A percentile compares a stretch with the other conserved stretches of the same genome.
These are phyloP conservation scores for Aptenodytes patagonicus DNA, from an alignment of 2,113 vertebrate species.

Conservation along the genomic window DNA sequence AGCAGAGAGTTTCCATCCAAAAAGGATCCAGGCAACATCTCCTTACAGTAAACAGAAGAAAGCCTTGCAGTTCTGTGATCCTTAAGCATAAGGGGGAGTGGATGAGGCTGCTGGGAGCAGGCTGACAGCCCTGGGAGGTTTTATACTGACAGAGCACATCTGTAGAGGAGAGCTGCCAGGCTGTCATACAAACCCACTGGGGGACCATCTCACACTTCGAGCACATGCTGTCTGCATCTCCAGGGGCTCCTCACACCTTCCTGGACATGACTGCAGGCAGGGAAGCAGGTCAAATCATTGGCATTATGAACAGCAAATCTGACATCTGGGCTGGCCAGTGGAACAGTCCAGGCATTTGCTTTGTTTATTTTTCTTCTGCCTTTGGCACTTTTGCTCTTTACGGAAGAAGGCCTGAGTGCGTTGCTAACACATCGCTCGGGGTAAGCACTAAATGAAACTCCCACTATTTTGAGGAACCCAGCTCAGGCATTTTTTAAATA, in stretches of 20 bases:
- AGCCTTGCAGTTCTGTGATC: slow-evolving; percentile 21
- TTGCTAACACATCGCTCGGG: slow-evolving; percentile 5
- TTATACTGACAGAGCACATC: slow-evolving; percentile 45
- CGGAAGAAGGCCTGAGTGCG: background rate
- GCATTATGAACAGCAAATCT: slow-evolving; percentile 2
- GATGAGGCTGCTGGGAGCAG: slow-evolving; percentile 21
- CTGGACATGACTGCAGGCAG: background rate
- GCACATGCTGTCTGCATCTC: background rate
- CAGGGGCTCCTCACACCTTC: slow-evolving; percentile 23
- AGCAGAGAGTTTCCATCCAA: slow-evolving; percentile 44
- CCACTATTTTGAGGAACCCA: slow-evolving; percentile 22
- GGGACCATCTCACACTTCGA: background rate
- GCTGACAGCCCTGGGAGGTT: slow-evolving; percentile 25
- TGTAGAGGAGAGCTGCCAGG: slow-evolving; percentile 31
- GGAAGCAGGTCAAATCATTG: background rate
- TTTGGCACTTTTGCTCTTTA: slow-evolving; percentile 3
- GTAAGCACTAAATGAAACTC: background rate
- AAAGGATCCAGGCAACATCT: slow-evolving; percentile 60
- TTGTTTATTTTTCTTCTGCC: slow-evolving; percentile 61
- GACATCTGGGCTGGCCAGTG: slow-evolving; percentile 11
- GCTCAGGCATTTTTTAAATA: slow-evolving; percentile 11
- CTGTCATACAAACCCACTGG: background rate
- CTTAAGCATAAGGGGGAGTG: background rate
- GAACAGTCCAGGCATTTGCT: slow-evolving; percentile 26
- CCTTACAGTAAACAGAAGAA: slow-evolving; percentile 55